Conservation (phyloP, 1,140 invertebrate genomes). For the Drosophila sp. region DNA sequence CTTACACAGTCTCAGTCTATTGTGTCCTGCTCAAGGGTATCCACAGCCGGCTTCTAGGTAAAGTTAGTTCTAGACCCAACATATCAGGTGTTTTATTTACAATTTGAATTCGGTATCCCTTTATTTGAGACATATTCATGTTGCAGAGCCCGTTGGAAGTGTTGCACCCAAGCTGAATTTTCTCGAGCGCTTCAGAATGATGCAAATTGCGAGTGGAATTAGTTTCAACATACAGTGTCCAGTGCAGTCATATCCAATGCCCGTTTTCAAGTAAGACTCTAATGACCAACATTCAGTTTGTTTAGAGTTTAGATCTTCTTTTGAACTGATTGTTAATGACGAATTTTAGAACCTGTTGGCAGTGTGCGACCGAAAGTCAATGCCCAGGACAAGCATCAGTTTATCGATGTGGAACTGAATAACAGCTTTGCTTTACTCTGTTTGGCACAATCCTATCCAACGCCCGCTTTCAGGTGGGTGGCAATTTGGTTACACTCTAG, state of each 20-base stretch:
- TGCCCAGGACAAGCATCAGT: slow-evolving; percentile 86
- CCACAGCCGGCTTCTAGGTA: slow-evolving; percentile 88
- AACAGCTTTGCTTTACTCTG: slow-evolving; percentile 87
- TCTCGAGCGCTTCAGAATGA: slow-evolving; percentile 84
- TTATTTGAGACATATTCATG: neutral
- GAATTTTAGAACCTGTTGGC: slow-evolving; percentile 89
- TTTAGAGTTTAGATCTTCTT: neutral
- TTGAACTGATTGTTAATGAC: slow-evolving; percentile 2
- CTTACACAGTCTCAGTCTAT: slow-evolving; percentile 78
- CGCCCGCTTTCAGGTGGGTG: slow-evolving; percentile 89
- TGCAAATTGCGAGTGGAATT: slow-evolving; percentile 69
- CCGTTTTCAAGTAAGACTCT: slow-evolving; percentile 86
- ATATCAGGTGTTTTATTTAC: neutral
- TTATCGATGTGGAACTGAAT: slow-evolving; percentile 86
- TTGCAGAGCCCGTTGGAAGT: slow-evolving; percentile 84
- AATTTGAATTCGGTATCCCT: neutral
- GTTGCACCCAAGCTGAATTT: slow-evolving; percentile 86
- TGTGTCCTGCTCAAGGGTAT: slow-evolving; percentile 90
- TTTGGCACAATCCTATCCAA: slow-evolving; percentile 89
- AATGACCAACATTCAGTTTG: slow-evolving; percentile 44
- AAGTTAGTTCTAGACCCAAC: slow-evolving; percentile 44
- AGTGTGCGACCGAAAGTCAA: slow-evolving; percentile 90
- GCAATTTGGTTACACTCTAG: slow-evolving; percentile 10
- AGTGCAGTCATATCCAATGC: slow-evolving; percentile 90
- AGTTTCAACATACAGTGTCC: slow-evolving; percentile 87